Conservation (phyloP, 2,797 vertebrate species). For the Spatula clypeata region DNA sequence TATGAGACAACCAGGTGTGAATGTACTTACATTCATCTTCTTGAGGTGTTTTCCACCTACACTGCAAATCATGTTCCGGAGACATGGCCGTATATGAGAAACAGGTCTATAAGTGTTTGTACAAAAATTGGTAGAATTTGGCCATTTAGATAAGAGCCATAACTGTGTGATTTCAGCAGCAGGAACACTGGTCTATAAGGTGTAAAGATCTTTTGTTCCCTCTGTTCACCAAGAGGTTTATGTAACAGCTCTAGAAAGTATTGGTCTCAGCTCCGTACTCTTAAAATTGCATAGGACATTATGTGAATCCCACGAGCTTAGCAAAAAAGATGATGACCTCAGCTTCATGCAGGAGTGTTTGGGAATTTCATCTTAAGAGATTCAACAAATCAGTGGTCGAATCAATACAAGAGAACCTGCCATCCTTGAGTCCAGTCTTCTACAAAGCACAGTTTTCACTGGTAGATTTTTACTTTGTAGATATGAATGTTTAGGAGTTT, state of each 20-base stretch:
- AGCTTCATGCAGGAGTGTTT: neutral
- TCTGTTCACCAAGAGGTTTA: neutral
- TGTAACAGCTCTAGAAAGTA: neutral
- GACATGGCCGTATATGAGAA: neutral
- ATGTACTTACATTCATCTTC: neutral
- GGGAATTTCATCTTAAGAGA: neutral
- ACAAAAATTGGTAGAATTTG: neutral
- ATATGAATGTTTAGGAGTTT: neutral
- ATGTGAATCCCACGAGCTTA: neutral
- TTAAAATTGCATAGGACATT: neutral
- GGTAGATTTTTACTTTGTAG: neutral
- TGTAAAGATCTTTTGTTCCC: neutral
- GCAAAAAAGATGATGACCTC: constrained; percentile 8
- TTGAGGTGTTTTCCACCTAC: neutral
- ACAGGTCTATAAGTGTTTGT: neutral
- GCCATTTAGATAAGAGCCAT: neutral
- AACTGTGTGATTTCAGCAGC: neutral
- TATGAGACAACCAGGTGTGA: neutral
- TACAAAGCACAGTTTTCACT: neutral
- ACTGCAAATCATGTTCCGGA: neutral
- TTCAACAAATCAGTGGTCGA: neutral
- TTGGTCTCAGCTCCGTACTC: neutral
- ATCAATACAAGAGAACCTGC: neutral
- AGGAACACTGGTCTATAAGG: neutral
- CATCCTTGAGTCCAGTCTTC: neutral